Conservation (phyloP, 2,113 vertebrate species). For the Lampris megalopsis region DNA sequence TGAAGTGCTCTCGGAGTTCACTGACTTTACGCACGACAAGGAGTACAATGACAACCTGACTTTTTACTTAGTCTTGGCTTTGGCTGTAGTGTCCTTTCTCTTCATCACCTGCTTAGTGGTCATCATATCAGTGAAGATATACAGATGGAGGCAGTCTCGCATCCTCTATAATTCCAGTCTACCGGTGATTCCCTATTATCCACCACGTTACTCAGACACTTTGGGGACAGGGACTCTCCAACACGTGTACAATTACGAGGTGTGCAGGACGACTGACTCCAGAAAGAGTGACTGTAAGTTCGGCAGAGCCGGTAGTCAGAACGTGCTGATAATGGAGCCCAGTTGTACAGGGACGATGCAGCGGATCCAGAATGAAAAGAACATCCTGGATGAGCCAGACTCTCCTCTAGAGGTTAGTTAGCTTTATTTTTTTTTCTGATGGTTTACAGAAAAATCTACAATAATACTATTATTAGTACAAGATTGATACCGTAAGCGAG, state of each 20-base stretch:
- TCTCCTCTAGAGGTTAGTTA: constrained; percentile 29
- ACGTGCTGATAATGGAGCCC: constrained; percentile 25
- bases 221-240: constrained; percentile 50
- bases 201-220: constrained; percentile 52
- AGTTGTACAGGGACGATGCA: constrained; percentile 28
- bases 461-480: constrained; percentile 6
- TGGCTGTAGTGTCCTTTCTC: constrained; percentile 12
- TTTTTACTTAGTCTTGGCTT: constrained; percentile 63
- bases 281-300: constrained; percentile 74
- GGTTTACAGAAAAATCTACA: constrained; percentile 13
- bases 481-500: constrained; percentile 8
- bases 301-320: constrained; percentile 35
- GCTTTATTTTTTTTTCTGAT: not conserved
- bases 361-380: constrained; percentile 13
- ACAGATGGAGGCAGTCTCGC: constrained; percentile 59
- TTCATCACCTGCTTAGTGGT: not conserved
- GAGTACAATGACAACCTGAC: constrained; percentile 48
- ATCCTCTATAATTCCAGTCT: constrained; percentile 34
- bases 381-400: constrained; percentile 33
- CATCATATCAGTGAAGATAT: constrained; percentile 40
- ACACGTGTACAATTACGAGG: constrained; percentile 63
- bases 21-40: constrained; percentile 37
- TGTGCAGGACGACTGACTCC: constrained; percentile 70
- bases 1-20: constrained; percentile 63
- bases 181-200: constrained; percentile 60